These are phyloP conservation scores for Alosa sapidissima DNA, from an alignment of 2,797 vertebrate genomes.

Conservation along the genomic window DNA sequence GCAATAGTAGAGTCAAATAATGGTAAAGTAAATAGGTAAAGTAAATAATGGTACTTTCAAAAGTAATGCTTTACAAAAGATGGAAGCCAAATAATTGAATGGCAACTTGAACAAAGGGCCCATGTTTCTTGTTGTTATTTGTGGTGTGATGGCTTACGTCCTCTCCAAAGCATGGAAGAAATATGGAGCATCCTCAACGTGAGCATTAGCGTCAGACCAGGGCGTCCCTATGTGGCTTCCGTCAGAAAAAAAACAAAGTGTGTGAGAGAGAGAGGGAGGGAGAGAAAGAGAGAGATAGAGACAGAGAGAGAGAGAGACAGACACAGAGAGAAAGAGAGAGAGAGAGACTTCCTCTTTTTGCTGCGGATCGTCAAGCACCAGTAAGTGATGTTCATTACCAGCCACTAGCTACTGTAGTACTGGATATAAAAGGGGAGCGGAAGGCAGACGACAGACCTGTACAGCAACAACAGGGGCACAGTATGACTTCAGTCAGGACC, in stretches of 20 bases:
- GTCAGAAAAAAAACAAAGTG: not conserved
- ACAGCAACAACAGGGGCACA: conserved; percentile 60
- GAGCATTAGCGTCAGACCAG: not conserved
- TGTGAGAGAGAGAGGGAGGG: not conserved
- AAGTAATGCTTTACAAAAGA: not conserved
- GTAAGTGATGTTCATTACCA: conserved; percentile 66
- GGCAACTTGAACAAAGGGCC: not conserved
- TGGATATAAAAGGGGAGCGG: conserved; percentile 65
- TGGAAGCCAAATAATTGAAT: not conserved
- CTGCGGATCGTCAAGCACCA: conserved; percentile 49
- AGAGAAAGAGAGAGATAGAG: conserved; percentile 49
- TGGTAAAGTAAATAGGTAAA: not conserved
- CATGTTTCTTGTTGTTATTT: not conserved
- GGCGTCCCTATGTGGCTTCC: not conserved
- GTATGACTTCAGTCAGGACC: conserved; percentile 66
- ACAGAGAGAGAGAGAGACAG: conserved; percentile 50
- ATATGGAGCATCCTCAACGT: not conserved
- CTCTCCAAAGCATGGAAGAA: not conserved
- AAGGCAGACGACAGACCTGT: conserved; percentile 60
- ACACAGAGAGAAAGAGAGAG: conserved; percentile 45
- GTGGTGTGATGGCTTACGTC: not conserved
- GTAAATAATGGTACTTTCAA: not conserved
- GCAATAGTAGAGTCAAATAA: not conserved
- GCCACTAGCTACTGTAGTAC: conserved; percentile 57
- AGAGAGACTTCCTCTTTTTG: conserved; percentile 65